Evolutionary conservation across 2,113 vertebrate species (phyloP), one percentile per base, ranked within the genome.

Genomic region (Prolemur simus): DNA sequence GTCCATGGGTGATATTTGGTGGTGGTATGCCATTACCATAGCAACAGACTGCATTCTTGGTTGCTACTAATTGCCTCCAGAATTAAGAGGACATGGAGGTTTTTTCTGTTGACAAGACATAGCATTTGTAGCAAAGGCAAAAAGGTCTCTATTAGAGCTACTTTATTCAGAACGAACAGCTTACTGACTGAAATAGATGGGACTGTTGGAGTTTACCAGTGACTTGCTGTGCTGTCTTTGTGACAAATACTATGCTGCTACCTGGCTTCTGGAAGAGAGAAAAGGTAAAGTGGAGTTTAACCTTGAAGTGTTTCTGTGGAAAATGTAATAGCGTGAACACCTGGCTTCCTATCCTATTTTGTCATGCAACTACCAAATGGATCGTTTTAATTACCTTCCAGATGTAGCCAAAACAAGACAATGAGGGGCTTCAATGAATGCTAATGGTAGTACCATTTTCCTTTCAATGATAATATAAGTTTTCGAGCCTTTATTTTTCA

Each of bases 301-400:
- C n/a, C 47, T 96, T 66, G 89, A 23, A 71, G 37, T 29, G 47
- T 78, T 74, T 87, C 76, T 64, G 1, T 84, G 69, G 84, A 93
- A 88, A 94, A 77, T 45, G 10, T n/a, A 81, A 52, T 7, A 89
- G 34, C 32, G 49, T 27, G 52, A 93, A 84, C 7, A 73, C 76
- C 39, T n/a, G 0, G 34, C 66, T 91, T 88, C 8, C 81, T 95
- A 17, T 37, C 42, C 52, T 77, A 7, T 25, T 91, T 64, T 25
- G 86, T 95, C 37, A 87, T 81, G 94, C 66, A 91, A 45, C 23
- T 82, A 45, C 71, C n/a, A 45, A 56, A 76, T 52, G 52, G 23
- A 42, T 80, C 37, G 39, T 74, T 90, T 93, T 89, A 87, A 93
- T 93, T 93, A 56, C 83, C 56, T 96, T 91, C 83, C 78, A 91